A percentile compares a stretch with the other conserved stretches of the same genome.
phyloP scores from a whole-genome alignment of 92 coral and sea anemone species.

The Phenganax marumi region DNA sequence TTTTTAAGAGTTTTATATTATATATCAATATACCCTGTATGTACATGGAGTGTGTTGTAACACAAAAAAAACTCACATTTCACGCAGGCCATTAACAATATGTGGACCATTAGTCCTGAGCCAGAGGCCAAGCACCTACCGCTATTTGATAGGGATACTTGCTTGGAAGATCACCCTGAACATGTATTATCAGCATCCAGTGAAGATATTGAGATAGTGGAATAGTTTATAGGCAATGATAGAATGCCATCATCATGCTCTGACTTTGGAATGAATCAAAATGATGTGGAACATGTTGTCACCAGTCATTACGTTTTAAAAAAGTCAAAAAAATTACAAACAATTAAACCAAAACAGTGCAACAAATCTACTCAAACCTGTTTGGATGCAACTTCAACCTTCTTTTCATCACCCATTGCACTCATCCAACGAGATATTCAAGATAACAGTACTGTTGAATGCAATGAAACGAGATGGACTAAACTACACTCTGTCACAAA shows the following conservation, averaged over 20 bases:
- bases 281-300: neutral
- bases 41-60: neutral
- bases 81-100: constrained; percentile 13
- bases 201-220: constrained; percentile 17
- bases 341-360: constrained; percentile 27
- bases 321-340: constrained; percentile 22
- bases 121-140: constrained; percentile 26
- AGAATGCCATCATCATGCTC: constrained; percentile 19
- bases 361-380: constrained; percentile 24
- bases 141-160: constrained; percentile 5
- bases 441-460: constrained; percentile 27
- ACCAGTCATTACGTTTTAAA: neutral
- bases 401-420: neutral
- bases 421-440: neutral
- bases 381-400: constrained; percentile 19
- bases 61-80: neutral
- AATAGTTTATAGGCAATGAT: constrained; percentile 24
- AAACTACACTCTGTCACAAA: neutral
- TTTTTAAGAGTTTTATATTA: neutral
- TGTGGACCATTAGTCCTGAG: constrained; percentile 5
- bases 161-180: constrained; percentile 24
- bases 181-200: constrained; percentile 13
- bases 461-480: neutral
- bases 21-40: no score
- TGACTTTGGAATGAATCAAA: constrained; percentile 10